Conservation (phyloP, 1,140 invertebrate species). For the Whitmania pigra region DNA sequence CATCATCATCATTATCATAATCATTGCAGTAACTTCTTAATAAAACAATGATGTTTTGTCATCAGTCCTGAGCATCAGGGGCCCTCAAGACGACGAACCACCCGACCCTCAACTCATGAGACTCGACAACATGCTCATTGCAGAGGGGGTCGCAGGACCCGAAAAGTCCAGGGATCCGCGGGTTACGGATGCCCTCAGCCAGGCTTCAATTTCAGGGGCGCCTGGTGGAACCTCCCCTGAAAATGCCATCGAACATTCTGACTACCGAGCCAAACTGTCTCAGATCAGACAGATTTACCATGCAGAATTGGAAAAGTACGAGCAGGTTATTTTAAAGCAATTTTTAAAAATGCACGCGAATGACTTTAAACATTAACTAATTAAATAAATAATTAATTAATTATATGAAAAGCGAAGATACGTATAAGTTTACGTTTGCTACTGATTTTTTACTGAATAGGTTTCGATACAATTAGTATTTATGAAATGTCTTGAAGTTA, state of each 20-base stretch:
- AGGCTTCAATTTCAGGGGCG: slow-evolving; percentile 61
- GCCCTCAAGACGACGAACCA: slow-evolving; percentile 94
- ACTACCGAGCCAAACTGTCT: slow-evolving; percentile 92
- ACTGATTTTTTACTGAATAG: no score
- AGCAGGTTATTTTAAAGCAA: slow-evolving; percentile 53
- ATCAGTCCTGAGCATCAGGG: slow-evolving; percentile 76
- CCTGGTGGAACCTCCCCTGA: slow-evolving; percentile 45
- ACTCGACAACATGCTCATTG: slow-evolving; percentile 98
- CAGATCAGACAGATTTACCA: slow-evolving; percentile 98
- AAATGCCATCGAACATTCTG: slow-evolving; percentile 85
- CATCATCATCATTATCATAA: no score
- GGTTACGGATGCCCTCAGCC: slow-evolving; percentile 68
- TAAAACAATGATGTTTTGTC: neutral
- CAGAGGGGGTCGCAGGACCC: slow-evolving; percentile 93
- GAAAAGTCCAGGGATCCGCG: slow-evolving; percentile 88
- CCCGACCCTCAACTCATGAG: slow-evolving; percentile 96
- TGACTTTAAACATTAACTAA: no score
- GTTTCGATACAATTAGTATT: no score
- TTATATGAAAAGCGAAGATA: no score
- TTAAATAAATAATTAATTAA: no score
- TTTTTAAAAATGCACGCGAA: neutral
- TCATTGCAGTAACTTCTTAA: no score
- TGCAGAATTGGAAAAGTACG: slow-evolving; percentile 96
- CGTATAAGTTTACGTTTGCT: no score
- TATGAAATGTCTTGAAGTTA: no score